Base-by-base conservation (phyloP, 2,888 invertebrate species). In the Flexamia atlantica region DNA sequence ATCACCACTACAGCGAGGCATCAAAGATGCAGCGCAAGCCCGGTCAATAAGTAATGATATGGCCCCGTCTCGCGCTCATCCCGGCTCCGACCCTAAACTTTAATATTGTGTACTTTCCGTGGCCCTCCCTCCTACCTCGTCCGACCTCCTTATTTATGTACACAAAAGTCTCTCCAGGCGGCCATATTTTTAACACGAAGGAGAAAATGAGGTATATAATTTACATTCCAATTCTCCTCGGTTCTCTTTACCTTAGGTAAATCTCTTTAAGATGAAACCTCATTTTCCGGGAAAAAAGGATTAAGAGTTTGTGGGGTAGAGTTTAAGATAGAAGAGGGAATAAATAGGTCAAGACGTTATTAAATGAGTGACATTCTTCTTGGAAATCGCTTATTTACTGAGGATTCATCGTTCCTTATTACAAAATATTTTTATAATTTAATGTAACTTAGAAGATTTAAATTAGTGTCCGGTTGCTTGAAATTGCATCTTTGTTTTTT, bases 141-240 rank as follows among this genome's bases (percentile, higher is more conserved):
- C 28, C 76, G 12, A 28, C 64, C 64, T 23, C 23, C 57, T 57
- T 79, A 57, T 79, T 79, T 79, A 79, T 79, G 53, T 36, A 79
- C 53, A 57, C 14, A 57, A 79, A 79, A 79, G 20, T 36, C 79
- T 57, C 79, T 79, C 79, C 32, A 30, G 79, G 79, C 36, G 79
- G 79, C 57, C 30, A 79, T 79, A 50, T 79, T 79, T 72, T 79
- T 50, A 32, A 32, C 79, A 32, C 30, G 32, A 36, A 30, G 50
- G 40, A 53, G 79, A 79, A 79, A 79, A 79, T 79, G 79, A 79
- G 79, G 40, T 76, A 42, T 46, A 42, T 46, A 76, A 76, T 76
- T 46, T 76, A 42, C 76, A 46, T 76, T 76, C 40, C 72, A 36
- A 72, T 72, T 40, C 72, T 42, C 36, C 40, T 72, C 23, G 72